Conservation (phyloP, 2,888 invertebrate species). For the Steinernema hermaphroditum region DNA sequence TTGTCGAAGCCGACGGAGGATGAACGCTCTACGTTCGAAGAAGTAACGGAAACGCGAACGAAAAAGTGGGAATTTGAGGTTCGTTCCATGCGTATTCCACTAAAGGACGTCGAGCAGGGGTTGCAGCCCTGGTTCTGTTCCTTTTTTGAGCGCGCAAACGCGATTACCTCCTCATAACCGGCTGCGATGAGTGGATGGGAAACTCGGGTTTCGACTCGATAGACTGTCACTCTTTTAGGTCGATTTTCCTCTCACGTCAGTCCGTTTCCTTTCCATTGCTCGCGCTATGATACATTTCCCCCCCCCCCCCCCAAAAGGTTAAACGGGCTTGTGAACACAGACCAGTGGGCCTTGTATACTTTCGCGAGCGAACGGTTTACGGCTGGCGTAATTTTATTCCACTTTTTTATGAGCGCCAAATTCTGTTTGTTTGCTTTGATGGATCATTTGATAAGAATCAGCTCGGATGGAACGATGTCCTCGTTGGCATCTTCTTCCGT, state of each 20-base stretch:
- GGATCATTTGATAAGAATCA: constrained; percentile 30
- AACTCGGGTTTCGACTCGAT: background rate
- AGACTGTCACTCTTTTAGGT: constrained; percentile 7
- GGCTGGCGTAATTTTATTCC: constrained; percentile 14
- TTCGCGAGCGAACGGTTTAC: background rate
- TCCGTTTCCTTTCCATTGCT: background rate
- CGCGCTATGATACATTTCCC: too few species aligned
- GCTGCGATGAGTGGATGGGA: constrained; percentile 13
- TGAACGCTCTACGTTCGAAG: constrained; percentile 11
- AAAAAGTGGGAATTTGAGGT: constrained; percentile 9
- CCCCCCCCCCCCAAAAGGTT: too few species aligned
- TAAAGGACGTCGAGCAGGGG: background rate
- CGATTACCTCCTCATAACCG: constrained; percentile 31
- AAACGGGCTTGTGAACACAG: too few species aligned
- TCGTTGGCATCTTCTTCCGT: constrained; percentile 15
- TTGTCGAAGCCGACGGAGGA: background rate
- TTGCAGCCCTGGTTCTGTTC: background rate
- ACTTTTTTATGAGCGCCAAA: constrained; percentile 24
- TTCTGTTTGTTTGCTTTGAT: constrained; percentile 29
- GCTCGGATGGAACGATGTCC: constrained; percentile 17
- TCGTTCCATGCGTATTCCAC: background rate
- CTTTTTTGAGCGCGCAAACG: background rate
- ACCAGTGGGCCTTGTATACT: background rate
- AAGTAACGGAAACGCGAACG: constrained; percentile 2
- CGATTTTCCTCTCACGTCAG: background rate